phyloP scores from a whole-genome alignment of 2,888 invertebrate genomes.

The Octonoba sinensis region DNA sequence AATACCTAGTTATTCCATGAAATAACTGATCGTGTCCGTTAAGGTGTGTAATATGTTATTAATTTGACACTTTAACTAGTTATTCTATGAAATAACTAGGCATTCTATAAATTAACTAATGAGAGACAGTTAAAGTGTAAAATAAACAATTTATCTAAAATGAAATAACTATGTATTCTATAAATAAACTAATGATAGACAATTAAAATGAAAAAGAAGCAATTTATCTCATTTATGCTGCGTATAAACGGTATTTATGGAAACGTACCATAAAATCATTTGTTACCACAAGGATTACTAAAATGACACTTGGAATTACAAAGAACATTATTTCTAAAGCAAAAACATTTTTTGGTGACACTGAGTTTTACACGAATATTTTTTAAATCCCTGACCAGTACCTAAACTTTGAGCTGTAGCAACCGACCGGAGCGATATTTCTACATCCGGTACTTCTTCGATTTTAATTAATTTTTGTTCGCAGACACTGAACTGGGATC shows the following conservation, averaged over 20 bases:
- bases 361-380: too few relatives aligned
- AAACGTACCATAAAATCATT: slow-evolving; percentile 51
- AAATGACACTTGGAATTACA: slow-evolving; percentile 36
- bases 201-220: slow-evolving; percentile 51
- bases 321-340: slow-evolving; percentile 38
- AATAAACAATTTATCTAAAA: too few relatives aligned
- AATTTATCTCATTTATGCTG: slow-evolving; percentile 55
- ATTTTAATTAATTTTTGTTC: slow-evolving; percentile 53
- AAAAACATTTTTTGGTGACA: slow-evolving; percentile 50
- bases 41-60: slow-evolving; percentile 55
- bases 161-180: too few relatives aligned
- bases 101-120: too few relatives aligned
- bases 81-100: too few relatives aligned
- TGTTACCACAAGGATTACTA: slow-evolving; percentile 40
- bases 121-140: too few relatives aligned
- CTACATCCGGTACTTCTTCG: slow-evolving; percentile 58
- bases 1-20: slow-evolving; percentile 55
- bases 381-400: slow-evolving; percentile 5
- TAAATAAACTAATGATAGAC: slow-evolving; percentile 28
- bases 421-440: slow-evolving; percentile 55
- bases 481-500: slow-evolving; percentile 51
- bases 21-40: slow-evolving; percentile 59
- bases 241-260: slow-evolving; percentile 52
- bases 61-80: slow-evolving; percentile 42
- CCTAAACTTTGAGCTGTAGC: slow-evolving; percentile 43